These are phyloP conservation scores for Halichoerus grypus DNA, from an alignment of 2,113 vertebrate genomes.

Conservation along the genomic window DNA sequence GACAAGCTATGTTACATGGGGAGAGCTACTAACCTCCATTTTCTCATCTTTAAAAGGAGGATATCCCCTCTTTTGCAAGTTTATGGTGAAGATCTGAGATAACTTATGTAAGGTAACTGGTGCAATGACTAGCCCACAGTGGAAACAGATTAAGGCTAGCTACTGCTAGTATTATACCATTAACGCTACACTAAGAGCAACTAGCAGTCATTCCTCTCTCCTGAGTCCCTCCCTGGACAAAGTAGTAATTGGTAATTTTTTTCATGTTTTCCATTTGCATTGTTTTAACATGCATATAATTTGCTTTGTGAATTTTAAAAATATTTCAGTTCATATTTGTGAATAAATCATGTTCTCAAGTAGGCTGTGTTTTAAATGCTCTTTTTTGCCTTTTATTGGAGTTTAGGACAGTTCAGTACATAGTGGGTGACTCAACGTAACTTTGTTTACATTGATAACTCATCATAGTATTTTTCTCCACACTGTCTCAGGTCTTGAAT, in stretches of 20 bases:
- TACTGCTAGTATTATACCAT: not conserved
- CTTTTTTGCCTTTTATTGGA: not conserved
- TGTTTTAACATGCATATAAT: slow-evolving; percentile 1
- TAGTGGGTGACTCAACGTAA: not conserved
- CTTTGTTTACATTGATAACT: not conserved
- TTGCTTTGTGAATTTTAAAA: slow-evolving; percentile 29
- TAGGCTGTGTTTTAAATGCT: not conserved
- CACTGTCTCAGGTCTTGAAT: not conserved
- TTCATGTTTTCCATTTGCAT: not conserved
- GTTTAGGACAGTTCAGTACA: not conserved
- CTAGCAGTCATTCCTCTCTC: not conserved
- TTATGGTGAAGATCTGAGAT: not conserved
- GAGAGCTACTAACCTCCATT: not conserved
- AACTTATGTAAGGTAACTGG: not conserved
- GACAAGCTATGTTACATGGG: not conserved
- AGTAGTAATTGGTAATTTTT: not conserved
- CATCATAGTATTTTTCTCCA: not conserved
- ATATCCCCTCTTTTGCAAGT: not conserved
- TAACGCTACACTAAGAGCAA: too few relatives aligned
- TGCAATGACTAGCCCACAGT: not conserved
- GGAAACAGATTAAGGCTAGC: not conserved
- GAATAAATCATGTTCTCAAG: not conserved
- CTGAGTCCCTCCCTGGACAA: not conserved
- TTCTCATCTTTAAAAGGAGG: not conserved
- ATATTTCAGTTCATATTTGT: not conserved